phyloP scores from a whole-genome alignment of 2,888 invertebrate species.

The Metellina segmentata region DNA sequence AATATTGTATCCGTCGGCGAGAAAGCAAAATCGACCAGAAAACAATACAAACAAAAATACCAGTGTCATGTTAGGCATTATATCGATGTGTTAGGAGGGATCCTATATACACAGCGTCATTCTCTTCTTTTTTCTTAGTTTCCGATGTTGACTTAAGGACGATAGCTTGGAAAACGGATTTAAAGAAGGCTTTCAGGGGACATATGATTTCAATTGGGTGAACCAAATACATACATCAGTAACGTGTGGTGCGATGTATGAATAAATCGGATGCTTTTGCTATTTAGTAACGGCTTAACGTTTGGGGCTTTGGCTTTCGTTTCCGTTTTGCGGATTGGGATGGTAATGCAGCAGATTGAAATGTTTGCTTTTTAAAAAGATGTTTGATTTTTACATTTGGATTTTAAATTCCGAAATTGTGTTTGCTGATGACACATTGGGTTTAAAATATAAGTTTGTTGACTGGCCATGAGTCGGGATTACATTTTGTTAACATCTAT shows the following conservation, averaged over 20 bases:
- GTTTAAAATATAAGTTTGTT: too few species aligned
- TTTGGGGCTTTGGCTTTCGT: neutral
- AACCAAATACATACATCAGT: slow-evolving; percentile 55
- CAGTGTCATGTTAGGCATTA: slow-evolving; percentile 65
- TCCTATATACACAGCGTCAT: slow-evolving; percentile 52
- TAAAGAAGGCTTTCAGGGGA: slow-evolving; percentile 45
- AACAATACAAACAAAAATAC: slow-evolving; percentile 64
- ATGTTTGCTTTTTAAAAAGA: too few species aligned
- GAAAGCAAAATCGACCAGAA: slow-evolving; percentile 57
- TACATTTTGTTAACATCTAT: too few species aligned
- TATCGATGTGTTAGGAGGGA: slow-evolving; percentile 53
- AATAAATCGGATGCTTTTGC: slow-evolving; percentile 60
- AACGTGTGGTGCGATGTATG: slow-evolving; percentile 43
- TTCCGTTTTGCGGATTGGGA: neutral
- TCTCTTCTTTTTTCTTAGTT: slow-evolving; percentile 21
- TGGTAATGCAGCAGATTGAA: neutral
- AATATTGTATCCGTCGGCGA: slow-evolving; percentile 68
- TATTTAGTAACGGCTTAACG: slow-evolving; percentile 44
- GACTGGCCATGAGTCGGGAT: too few species aligned
- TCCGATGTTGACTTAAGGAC: slow-evolving; percentile 52
- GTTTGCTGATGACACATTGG: too few species aligned
- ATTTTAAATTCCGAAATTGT: too few species aligned
- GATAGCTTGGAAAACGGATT: slow-evolving; percentile 61
- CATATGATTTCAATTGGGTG: slow-evolving; percentile 65
- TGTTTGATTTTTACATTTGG: too few species aligned